Evolutionary conservation across 2,797 vertebrate species (phyloP).

Genomic region (Lacerta bilineata): DNA sequence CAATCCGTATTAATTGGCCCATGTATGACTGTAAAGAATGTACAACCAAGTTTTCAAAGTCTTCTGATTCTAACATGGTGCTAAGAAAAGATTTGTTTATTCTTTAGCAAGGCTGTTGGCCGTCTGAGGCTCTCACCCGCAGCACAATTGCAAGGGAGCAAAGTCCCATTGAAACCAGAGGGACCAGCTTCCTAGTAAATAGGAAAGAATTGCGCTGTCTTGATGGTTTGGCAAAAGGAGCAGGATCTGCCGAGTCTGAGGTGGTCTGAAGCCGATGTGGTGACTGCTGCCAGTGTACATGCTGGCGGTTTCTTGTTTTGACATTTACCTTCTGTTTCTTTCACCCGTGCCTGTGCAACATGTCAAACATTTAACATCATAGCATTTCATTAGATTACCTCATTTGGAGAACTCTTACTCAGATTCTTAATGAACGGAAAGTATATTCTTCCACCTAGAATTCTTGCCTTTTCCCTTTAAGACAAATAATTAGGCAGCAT

Average conservation of each 20-base stretch:
- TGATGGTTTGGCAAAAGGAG: background rate
- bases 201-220: background rate
- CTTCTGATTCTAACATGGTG: constrained; percentile 85
- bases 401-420: background rate
- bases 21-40: constrained; percentile 27
- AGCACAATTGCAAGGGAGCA: constrained; percentile 52
- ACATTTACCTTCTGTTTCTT: constrained; percentile 53
- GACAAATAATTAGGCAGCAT: background rate
- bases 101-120: constrained; percentile 77
- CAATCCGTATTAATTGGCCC: background rate
- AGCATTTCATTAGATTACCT: background rate
- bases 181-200: background rate
- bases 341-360: constrained; percentile 58
- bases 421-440: constrained; percentile 7
- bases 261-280: too few species aligned
- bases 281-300: constrained; percentile 57
- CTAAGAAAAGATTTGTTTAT: constrained; percentile 83
- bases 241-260: too few species aligned
- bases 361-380: background rate
- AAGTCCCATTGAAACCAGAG: background rate
- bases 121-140: constrained; percentile 60
- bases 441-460: background rate
- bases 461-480: constrained; percentile 9
- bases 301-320: constrained; percentile 46
- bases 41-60: constrained; percentile 63